Evolutionary conservation across 2,797 vertebrate genomes (phyloP).

Genomic region (Petrocephalus sullivani): DNA sequence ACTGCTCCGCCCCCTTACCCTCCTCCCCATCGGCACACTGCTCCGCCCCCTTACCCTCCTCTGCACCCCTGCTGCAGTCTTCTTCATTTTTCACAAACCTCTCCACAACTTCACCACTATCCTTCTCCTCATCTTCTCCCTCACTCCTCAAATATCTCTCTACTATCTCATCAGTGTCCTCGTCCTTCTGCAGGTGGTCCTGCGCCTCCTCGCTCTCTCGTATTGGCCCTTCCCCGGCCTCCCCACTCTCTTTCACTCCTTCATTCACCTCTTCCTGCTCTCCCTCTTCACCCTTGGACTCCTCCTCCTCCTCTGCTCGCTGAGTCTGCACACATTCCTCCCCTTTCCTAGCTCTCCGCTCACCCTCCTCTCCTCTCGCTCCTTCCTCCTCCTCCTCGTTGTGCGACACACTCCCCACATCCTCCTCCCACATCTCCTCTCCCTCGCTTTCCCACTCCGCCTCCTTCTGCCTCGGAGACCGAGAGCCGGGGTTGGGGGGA

Average conservation of each 20-base stretch:
- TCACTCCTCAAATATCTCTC: constrained; percentile 4
- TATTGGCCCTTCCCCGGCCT: not conserved
- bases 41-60: not conserved
- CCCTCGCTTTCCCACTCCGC: not conserved
- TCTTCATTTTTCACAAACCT: not conserved
- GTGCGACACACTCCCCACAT: not conserved
- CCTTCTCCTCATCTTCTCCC: not conserved
- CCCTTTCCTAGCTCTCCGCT: not conserved
- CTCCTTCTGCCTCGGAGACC: not conserved
- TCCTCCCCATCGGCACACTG: not conserved
- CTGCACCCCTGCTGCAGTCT: not conserved
- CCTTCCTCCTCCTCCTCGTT: constrained; percentile 3
- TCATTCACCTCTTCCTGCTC: not conserved
- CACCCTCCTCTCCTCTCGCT: not conserved
- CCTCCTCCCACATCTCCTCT: not conserved
- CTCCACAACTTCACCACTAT: not conserved
- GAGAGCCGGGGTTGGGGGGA: constrained; percentile 29
- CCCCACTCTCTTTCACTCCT: not conserved
- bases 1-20: no score
- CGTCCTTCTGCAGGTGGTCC: not conserved
- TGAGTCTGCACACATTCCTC: constrained; percentile 9
- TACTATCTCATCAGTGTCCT: not conserved
- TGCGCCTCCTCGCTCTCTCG: not conserved
- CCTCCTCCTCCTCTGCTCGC: not conserved
- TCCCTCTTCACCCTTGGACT: not conserved